These are phyloP conservation scores for Momotus momota DNA, from an alignment of 2,797 vertebrate genomes.

Conservation along the genomic window DNA sequence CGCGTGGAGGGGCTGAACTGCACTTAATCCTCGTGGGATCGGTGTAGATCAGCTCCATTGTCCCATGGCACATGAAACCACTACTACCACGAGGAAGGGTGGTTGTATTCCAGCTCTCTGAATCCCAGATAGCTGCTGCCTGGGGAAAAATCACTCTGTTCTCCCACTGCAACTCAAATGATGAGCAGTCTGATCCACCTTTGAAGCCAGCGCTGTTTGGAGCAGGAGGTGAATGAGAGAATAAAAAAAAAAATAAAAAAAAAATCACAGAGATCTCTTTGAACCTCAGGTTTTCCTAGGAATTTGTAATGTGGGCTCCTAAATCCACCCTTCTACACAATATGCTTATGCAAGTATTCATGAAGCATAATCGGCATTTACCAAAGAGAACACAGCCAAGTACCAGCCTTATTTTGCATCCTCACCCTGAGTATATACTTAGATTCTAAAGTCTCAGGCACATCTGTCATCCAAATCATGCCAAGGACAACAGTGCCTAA, in stretches of 20 bases:
- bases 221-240: background rate
- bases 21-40: fast-evolving
- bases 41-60: background rate
- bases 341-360: background rate
- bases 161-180: fast-evolving
- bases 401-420: background rate
- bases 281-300: background rate
- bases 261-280: background rate
- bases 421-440: constrained; percentile 5
- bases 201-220: background rate
- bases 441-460: background rate
- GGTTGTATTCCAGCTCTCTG: background rate
- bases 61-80: background rate
- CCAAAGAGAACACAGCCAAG: background rate
- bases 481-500: constrained; percentile 20
- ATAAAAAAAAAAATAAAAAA: background rate
- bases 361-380: background rate
- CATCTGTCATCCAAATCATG: background rate
- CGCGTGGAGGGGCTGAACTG: background rate
- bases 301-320: background rate
- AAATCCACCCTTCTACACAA: background rate
- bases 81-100: background rate
- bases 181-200: background rate
- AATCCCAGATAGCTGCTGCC: background rate
- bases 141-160: background rate